These are phyloP conservation scores for Molossus alvarezi DNA, from an alignment of 2,797 vertebrate species.

Conservation along the genomic window DNA sequence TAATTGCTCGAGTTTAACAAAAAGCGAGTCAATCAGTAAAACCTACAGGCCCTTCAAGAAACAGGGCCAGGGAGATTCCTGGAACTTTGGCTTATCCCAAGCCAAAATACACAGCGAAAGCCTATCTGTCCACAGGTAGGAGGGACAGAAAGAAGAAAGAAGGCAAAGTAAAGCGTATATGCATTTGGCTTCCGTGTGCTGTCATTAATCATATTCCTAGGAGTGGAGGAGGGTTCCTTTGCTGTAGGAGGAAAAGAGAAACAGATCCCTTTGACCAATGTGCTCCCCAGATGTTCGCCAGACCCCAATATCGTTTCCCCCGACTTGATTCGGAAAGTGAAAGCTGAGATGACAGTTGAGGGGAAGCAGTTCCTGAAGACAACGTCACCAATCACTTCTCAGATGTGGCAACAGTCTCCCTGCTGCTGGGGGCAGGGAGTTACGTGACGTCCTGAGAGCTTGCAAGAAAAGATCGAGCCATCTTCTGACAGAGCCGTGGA, in stretches of 20 bases:
- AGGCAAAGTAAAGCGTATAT: slow-evolving; percentile 51
- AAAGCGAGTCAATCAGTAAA: slow-evolving; percentile 47
- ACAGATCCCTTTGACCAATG: slow-evolving; percentile 81
- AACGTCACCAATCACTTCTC: slow-evolving; percentile 9
- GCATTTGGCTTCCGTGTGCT: slow-evolving; percentile 80
- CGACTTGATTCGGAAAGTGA: slow-evolving; percentile 60
- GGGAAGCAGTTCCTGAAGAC: slow-evolving; percentile 53
- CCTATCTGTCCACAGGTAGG: slow-evolving; percentile 75
- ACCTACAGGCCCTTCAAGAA: slow-evolving; percentile 31
- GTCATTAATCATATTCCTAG: slow-evolving; percentile 86
- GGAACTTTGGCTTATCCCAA: slow-evolving; percentile 41
- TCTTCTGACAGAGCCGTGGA: not conserved
- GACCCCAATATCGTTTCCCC: slow-evolving; percentile 10
- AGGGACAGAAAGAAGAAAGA: not conserved
- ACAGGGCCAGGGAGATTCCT: slow-evolving; percentile 7
- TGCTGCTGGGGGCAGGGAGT: not conserved
- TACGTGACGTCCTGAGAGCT: not conserved
- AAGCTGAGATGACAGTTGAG: slow-evolving; percentile 64
- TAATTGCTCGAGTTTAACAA: slow-evolving; percentile 26
- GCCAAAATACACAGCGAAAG: slow-evolving; percentile 69
- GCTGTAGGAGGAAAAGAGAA: slow-evolving; percentile 80
- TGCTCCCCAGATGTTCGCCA: slow-evolving; percentile 85
- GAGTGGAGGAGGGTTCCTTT: slow-evolving; percentile 74
- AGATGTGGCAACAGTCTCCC: not conserved
- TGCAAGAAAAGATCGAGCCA: not conserved